phyloP scores from a whole-genome alignment of 2,113 vertebrate species.

The Colius striatus region DNA sequence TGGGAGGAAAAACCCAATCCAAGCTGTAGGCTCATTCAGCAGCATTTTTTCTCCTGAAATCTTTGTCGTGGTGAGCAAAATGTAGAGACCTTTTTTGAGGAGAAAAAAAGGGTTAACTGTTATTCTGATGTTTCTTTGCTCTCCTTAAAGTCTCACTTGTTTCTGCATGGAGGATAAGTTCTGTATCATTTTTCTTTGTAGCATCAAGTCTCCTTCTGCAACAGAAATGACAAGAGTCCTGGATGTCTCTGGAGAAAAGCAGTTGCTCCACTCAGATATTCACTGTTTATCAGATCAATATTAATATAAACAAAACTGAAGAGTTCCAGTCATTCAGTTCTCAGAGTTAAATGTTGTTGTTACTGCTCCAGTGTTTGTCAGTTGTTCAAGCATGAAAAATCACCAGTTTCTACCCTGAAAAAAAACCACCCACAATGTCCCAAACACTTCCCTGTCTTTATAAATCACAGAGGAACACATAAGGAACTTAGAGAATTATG shows the following conservation, averaged over 20 bases:
- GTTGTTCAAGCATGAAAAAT: neutral
- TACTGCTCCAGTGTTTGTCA: neutral
- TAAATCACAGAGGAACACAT: neutral
- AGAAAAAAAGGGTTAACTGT: neutral
- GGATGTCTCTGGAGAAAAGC: neutral
- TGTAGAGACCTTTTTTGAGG: neutral
- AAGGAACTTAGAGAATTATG: neutral
- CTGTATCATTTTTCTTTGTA: neutral
- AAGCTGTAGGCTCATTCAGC: neutral
- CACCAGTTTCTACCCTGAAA: neutral
- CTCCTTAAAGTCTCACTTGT: neutral
- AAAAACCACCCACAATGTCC: rapidly evolving
- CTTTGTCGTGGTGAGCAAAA: neutral
- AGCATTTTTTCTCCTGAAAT: neutral
- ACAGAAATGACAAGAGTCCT: neutral
- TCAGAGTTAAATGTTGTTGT: neutral
- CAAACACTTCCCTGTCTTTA: neutral
- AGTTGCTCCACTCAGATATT: neutral
- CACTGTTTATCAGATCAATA: neutral
- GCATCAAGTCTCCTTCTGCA: neutral
- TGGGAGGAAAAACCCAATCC: neutral
- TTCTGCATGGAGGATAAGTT: neutral
- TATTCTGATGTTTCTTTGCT: neutral
- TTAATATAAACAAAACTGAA: neutral
- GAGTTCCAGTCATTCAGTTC: neutral